Percentiles rank a stretch among this genome's conserved stretches.
Conservation (phyloP, 2,888 invertebrate genomes). For the Notodromas monacha region DNA sequence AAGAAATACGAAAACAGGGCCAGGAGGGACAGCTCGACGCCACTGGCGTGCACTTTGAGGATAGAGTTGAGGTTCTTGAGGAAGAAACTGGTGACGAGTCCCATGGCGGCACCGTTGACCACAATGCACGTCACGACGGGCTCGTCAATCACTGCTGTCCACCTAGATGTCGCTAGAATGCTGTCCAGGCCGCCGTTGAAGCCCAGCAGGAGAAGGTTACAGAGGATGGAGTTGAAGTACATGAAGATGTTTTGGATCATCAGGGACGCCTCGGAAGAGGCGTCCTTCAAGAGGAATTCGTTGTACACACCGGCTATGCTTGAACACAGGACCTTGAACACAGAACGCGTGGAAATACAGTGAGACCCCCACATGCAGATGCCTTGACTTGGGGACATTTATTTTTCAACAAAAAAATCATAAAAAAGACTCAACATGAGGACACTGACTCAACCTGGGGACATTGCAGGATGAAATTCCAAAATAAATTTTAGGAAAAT, state of each 20-base stretch:
- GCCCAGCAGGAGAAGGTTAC: constrained; percentile 38
- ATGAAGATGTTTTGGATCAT: constrained; percentile 78
- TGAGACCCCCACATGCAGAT: too few relatives aligned
- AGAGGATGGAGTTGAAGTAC: constrained; percentile 75
- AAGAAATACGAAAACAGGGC: constrained; percentile 42
- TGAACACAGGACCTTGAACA: too few relatives aligned
- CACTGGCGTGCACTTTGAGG: constrained; percentile 76
- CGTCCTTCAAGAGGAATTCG: constrained; percentile 57
- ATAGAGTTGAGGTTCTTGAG: constrained; percentile 72
- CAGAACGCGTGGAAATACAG: too few relatives aligned
- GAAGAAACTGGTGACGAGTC: constrained; percentile 75
- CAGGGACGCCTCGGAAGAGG: constrained; percentile 41
- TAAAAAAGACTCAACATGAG: too few relatives aligned
- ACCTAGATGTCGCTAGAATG: too few relatives aligned
- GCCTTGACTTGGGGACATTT: too few relatives aligned
- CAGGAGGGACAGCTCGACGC: constrained; percentile 59
- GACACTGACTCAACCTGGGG: too few relatives aligned
- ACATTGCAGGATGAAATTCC: too few relatives aligned
- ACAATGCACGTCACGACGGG: constrained; percentile 41
- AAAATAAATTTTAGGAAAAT: too few relatives aligned
- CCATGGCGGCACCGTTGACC: constrained; percentile 58
- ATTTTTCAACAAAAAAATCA: too few relatives aligned
- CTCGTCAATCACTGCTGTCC: neutral
- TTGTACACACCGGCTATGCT: constrained; percentile 82
- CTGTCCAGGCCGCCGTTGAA: constrained; percentile 26